Evolutionary conservation across 1,140 invertebrate genomes (phyloP), one percentile per base, ranked within the genome.

Genomic region (Euglossa dilemma): DNA sequence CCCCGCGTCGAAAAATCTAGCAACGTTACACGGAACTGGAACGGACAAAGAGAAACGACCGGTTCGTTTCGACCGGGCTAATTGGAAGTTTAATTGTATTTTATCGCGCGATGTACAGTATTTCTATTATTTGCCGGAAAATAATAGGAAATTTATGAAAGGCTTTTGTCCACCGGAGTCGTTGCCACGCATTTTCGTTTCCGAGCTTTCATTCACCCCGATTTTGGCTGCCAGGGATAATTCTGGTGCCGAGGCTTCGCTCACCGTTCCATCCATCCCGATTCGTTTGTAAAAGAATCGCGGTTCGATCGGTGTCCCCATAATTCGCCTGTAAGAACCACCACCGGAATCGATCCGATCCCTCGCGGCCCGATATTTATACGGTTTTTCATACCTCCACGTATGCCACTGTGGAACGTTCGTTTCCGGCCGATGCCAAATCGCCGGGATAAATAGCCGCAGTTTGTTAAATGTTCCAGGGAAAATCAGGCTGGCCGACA

Each of bases 391-490:
- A 36, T 36, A 36, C 36, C 36, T 36, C 36, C 1, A 36, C 36
- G 36, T 36, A 36, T 36, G 36, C 36, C 36, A 36, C 36, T 4
- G 36, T 36, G 4, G 4, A 36, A 1, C 36, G 54, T 20, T 3
- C 28, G 18, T 8, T 80, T 52, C 16, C 57, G 23, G 7, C 6
- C 11, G n/a, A 45, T 36, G 14, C 18, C 45, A 64, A 64, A 69
- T 73, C 57, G 70, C 9, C 28, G 12, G 47, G 47, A 52, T 73
- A 80, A 80, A 80, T 80, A 64, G 47, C 70, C 69, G 28, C 56
- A 28, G 78, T 63, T 80, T 73, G 69, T 80, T 73, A 80, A 80
- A 72, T 52, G 54, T 80, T 72, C 12, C 25, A 45, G 47, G 67
- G 59, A 23, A 80, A 80, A 80, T 80, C 78, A 80, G 78, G 23